Evolutionary conservation across 2,888 invertebrate genomes (phyloP).

Genomic region (Masnerella sp.): DNA sequence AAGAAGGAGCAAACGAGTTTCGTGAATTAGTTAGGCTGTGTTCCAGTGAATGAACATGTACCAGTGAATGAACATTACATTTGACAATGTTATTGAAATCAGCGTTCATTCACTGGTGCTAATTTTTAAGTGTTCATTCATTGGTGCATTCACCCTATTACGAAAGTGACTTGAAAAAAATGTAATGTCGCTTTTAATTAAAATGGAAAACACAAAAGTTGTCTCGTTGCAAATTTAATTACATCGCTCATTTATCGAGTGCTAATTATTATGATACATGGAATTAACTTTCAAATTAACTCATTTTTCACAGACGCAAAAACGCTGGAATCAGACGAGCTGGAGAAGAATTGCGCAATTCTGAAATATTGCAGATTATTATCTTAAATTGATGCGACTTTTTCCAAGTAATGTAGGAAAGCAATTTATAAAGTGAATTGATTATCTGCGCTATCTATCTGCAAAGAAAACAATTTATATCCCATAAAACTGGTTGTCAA

Average conservation of each 20-base stretch:
- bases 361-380: conserved; percentile 32
- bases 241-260: background rate
- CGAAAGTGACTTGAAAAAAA: too few species aligned
- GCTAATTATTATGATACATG: conserved; percentile 5
- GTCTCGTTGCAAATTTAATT: background rate
- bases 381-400: conserved; percentile 44
- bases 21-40: too few species aligned
- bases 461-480: conserved; percentile 43
- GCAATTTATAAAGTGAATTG: conserved; percentile 44
- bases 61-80: too few species aligned
- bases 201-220: too few species aligned
- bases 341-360: conserved; percentile 21
- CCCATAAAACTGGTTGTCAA: conserved; percentile 33
- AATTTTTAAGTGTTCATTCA: too few species aligned
- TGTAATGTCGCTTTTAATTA: too few species aligned
- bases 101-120: too few species aligned
- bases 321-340: conserved; percentile 1
- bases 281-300: conserved; percentile 26
- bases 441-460: conserved; percentile 41
- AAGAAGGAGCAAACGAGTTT: too few species aligned
- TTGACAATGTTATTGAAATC: too few species aligned
- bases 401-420: conserved; percentile 41
- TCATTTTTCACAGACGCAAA: conserved; percentile 8
- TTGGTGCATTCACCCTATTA: too few species aligned
- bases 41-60: too few species aligned